A percentile compares a stretch with the other conserved stretches of the same genome.
phyloP scores from a whole-genome alignment of 2,113 vertebrate genomes.

The Rhizomys pruinosus region DNA sequence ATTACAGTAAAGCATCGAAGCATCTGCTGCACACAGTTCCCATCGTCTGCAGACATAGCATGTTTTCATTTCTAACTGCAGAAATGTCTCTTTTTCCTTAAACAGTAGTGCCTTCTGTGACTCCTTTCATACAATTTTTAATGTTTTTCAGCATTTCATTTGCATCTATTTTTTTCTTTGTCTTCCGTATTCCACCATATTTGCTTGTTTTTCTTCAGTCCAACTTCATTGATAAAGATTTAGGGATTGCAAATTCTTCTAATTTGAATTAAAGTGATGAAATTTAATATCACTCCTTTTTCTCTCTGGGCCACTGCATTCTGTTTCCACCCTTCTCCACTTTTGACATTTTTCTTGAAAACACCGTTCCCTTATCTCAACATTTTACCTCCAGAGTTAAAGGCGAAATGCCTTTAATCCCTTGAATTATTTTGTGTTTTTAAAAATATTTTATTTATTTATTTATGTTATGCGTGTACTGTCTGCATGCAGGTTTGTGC shows the following conservation, averaged over 20 bases:
- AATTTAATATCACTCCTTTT: neutral
- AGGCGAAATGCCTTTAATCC: neutral
- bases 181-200: neutral
- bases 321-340: neutral
- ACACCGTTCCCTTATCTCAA: no score
- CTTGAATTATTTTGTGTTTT: neutral
- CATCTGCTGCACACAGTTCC: neutral
- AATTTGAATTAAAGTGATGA: neutral
- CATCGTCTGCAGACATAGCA: neutral
- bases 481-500: no score
- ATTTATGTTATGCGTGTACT: no score
- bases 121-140: conserved; percentile 28
- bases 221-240: neutral
- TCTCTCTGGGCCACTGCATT: neutral
- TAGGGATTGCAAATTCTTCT: neutral
- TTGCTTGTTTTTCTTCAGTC: neutral
- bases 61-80: conserved; percentile 31
- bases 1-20: neutral
- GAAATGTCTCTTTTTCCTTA: neutral
- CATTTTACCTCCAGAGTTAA: neutral
- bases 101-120: conserved; percentile 6
- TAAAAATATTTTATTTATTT: no score
- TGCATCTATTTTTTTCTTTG: no score
- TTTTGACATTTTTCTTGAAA: no score
- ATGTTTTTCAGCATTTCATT: conserved; percentile 49